A percentile compares a stretch with the other conserved stretches of the same genome.
Evolutionary conservation across 30 jellyfish, hydroid and myxozoan species (phyloP).

Genomic region (Pelagia noctiluca): DNA sequence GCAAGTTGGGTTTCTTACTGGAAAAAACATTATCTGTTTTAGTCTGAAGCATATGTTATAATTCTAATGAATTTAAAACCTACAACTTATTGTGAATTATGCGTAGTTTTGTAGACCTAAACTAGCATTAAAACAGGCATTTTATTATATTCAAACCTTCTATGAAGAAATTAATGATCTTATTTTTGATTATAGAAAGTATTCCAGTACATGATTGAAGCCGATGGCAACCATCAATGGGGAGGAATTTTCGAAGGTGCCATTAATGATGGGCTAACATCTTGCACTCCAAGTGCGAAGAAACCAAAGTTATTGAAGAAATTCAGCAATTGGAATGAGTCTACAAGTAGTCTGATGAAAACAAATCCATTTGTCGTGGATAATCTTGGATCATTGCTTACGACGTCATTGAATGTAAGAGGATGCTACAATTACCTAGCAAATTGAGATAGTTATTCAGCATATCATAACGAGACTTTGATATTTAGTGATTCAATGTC

Average conservation of each 20-base stretch:
- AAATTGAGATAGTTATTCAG: too few relatives aligned
- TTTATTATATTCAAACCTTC: too few relatives aligned
- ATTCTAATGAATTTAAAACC: too few relatives aligned
- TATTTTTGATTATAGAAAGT: slow-evolving; percentile 38
- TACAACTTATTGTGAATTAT: too few relatives aligned
- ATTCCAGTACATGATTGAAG: slow-evolving; percentile 90
- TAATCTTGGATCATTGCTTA: slow-evolving; percentile 53
- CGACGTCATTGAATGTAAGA: slow-evolving; percentile 70
- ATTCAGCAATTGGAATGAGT: slow-evolving; percentile 84
- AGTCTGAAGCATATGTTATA: too few relatives aligned
- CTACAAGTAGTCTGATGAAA: slow-evolving; percentile 58
- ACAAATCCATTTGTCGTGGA: slow-evolving; percentile 53
- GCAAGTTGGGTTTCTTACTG: too few relatives aligned
- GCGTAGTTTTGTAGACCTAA: too few relatives aligned
- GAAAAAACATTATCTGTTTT: too few relatives aligned
- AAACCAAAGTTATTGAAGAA: slow-evolving; percentile 71
- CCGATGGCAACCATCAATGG: slow-evolving; percentile 73
- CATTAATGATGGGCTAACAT: slow-evolving; percentile 37
- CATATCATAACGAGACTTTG: too few relatives aligned
- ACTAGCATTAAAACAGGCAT: too few relatives aligned
- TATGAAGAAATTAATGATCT: too few relatives aligned
- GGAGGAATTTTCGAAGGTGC: slow-evolving; percentile 92
- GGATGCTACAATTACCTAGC: neutral
- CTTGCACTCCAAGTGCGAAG: slow-evolving; percentile 48
- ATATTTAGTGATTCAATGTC: too few relatives aligned